Base-by-base conservation (phyloP, 2,113 vertebrate genomes). In the Deroptyus accipitrinus region DNA sequence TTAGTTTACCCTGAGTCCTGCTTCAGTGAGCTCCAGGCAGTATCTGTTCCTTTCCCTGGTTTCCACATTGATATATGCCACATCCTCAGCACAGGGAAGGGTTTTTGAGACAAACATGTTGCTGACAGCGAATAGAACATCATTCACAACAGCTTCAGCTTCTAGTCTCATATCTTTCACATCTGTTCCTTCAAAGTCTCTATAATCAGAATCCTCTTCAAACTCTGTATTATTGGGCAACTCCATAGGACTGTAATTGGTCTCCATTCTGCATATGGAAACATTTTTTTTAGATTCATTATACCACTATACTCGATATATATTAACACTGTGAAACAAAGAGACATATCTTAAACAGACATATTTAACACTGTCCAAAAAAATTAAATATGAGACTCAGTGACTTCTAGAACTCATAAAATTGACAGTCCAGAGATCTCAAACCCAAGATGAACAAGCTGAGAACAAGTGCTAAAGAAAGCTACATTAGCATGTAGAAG, bases 141-240 rank as follows among this genome's bases (percentile, higher is more conserved):
- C 99, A 20, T 98, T 99, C 49, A 99, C 99, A 54, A 99, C 98
- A 2, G 99, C 99, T 83, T 99, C 99, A 0, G 99, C 99, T 95
- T 99, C 99, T 68, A 99, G 90, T 93, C 98, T 98, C 99, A 99
- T 99, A 97, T 99, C 99, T 94, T 99, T 99, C 81, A 99, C 98
- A 4, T 99, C 98, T 4, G 99, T 97, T 59, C 97, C 98, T 92
- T 98, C 98, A 0, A 98, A 98, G 74, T 98, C 98, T 84, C 95
- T 97, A 12, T 97, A 98, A 78, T 98, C 98, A 5, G 98, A 95
- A 57, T 98, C 97, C 27, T 98, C 98, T 67, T 99, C 98, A 83
- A 98, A 98, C 7, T 94, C 97, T 5, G 96, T 90, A 87, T 97
- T 96, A 28, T 76, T 94, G 24, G 98, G 95, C 41, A 98, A 84